Evolutionary conservation across 2,888 invertebrate genomes (phyloP).

Genomic region (Lycaena phlaeas): DNA sequence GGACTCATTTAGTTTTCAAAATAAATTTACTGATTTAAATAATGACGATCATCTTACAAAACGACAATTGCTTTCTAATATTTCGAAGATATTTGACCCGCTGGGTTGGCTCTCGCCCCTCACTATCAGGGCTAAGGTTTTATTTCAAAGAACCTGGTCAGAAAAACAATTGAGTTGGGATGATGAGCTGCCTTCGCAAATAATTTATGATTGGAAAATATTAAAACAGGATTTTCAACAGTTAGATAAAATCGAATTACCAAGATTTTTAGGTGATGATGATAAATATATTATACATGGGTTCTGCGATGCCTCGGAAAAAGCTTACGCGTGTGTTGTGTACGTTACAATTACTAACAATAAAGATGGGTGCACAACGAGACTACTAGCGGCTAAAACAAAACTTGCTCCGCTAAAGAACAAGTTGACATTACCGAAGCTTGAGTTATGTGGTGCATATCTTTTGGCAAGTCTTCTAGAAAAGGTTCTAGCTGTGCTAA

Average conservation of each 20-base stretch:
- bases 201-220: conserved; percentile 6
- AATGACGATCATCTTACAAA: no score
- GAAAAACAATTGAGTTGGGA: background rate
- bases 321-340: conserved; percentile 13
- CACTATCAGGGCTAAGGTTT: no score
- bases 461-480: background rate
- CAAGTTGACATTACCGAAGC: conserved; percentile 8
- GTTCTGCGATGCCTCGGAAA: conserved; percentile 17
- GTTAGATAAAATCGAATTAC: background rate
- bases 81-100: background rate
- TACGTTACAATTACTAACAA: conserved; percentile 11
- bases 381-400: conserved; percentile 11
- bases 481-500: background rate
- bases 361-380: conserved; percentile 13
- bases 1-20: background rate
- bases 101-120: background rate
- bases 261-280: no score
- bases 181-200: background rate
- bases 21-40: no score
- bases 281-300: no score
- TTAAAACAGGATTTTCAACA: conserved; percentile 4
- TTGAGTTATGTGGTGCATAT: conserved; percentile 10
- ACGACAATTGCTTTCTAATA: background rate
- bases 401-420: no score
- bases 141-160: background rate